Evolutionary conservation across 2,888 invertebrate species (phyloP), one percentile per base, ranked within the genome.

Genomic region (Perdita meconis): DNA sequence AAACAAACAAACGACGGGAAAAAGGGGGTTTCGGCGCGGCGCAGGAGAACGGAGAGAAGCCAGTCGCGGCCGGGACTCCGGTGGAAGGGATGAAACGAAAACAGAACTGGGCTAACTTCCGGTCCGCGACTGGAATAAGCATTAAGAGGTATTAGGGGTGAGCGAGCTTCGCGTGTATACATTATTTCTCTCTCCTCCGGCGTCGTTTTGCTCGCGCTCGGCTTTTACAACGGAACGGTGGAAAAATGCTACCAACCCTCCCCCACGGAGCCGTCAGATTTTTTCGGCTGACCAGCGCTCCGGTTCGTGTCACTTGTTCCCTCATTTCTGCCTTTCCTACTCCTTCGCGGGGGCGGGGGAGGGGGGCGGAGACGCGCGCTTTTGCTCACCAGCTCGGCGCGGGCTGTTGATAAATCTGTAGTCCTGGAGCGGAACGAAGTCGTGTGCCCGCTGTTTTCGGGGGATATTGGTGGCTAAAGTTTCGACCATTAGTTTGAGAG

Each of bases 21-120:
- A 61, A 72, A 72, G 50, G 38, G 38, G 3, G 40, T n/a, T 1
- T 22, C 1, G 8, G 10, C 13, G 34, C 2, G 16, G 24, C 1
- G 34, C 19, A 10, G 40, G 56, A 22, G n/a, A 8, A 16, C 12
- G 40, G 36, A 19, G 12, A n/a, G 61, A 24, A 12, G 24, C 12
- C 12, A 13, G 2, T 42, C 16, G 19, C 8, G 19, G n/a, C n/a
- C n/a, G 44, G 5, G 59, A 16, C 1, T 6, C 2, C 6, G 6
- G 38, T 10, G 10, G 59, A 8, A 2, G n/a, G 16, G 22, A n/a
- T 16, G 40, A 51, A 24, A 38, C 42, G 57, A 63, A 67, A 69
- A 67, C 61, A 72, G 63, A 78, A 77, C 77, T 72, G 78, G 72
- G 78, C 78, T 77, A 80, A 80, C 79, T 80, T 79, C 79, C 75